phyloP scores from a whole-genome alignment of 2,797 vertebrate species.

The Pseudomugil gertrudae region DNA sequence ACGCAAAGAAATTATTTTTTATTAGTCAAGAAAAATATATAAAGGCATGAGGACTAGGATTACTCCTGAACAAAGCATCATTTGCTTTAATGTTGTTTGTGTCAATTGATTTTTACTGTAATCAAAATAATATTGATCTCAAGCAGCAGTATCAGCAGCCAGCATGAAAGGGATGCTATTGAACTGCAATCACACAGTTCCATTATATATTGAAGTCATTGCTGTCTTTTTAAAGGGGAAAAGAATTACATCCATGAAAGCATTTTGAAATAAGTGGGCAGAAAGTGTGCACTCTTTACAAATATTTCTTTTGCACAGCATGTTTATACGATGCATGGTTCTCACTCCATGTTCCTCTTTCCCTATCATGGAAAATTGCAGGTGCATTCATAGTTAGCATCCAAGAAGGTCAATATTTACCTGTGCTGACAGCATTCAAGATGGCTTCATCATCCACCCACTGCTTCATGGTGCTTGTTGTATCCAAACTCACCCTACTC shows the following conservation, averaged over 20 bases:
- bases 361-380: conserved; percentile 48
- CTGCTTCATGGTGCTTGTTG: conserved; percentile 18
- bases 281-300: neutral
- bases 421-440: conserved; percentile 31
- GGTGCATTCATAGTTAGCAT: conserved; percentile 49
- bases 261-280: conserved; percentile 1
- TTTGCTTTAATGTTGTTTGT: conserved; percentile 43
- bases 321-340: conserved; percentile 47
- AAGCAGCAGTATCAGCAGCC: neutral
- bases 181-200: neutral
- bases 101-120: conserved; percentile 52
- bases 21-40: conserved; percentile 16
- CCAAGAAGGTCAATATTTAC: conserved; percentile 43
- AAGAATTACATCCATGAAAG: neutral
- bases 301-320: conserved; percentile 15
- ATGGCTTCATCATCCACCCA: conserved; percentile 20
- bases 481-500: conserved; percentile 19
- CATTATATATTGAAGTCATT: neutral
- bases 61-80: conserved; percentile 14
- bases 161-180: conserved; percentile 4
- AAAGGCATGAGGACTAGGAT: conserved; percentile 3
- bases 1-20: conserved; percentile 17
- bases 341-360: conserved; percentile 27
- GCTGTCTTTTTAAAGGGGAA: conserved; percentile 1
- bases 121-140: conserved; percentile 62